A percentile compares a stretch with the other conserved stretches of the same genome.
These are phyloP conservation scores for Sapayoa aenigma DNA, from an alignment of 2,113 vertebrate genomes.

Conservation along the genomic window DNA sequence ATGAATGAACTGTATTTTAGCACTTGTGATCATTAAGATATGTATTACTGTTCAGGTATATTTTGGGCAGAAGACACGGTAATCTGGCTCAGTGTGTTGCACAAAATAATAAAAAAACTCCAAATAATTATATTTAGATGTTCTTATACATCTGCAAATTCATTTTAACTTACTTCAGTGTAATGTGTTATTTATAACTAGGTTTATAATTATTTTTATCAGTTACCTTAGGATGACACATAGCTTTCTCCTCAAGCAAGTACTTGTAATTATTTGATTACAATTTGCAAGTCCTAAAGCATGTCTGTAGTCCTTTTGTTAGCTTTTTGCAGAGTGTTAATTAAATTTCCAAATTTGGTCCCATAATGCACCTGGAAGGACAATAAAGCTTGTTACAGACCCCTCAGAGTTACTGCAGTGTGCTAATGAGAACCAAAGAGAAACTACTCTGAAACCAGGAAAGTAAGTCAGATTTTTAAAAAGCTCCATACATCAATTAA, in stretches of 20 bases:
- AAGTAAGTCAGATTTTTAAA: neutral
- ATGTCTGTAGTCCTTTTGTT: neutral
- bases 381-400: neutral
- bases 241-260: neutral
- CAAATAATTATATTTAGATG: neutral
- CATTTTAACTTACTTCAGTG: neutral
- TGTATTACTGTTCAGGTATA: neutral
- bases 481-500: neutral
- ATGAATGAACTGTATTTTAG: neutral
- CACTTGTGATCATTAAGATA: neutral
- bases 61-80: neutral
- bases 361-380: neutral
- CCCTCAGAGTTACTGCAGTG: neutral
- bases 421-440: neutral
- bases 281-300: neutral
- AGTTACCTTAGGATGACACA: neutral
- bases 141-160: neutral
- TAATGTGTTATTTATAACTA: neutral
- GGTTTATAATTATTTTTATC: neutral
- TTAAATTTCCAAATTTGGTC: neutral
- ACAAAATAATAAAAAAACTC: neutral
- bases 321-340: slow-evolving; percentile 20
- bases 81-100: neutral
- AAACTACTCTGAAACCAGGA: neutral
- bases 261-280: neutral